A percentile compares a stretch with the other conserved stretches of the same genome.
phyloP scores from a whole-genome alignment of 2,113 vertebrate species.

The Myotis davidii region DNA sequence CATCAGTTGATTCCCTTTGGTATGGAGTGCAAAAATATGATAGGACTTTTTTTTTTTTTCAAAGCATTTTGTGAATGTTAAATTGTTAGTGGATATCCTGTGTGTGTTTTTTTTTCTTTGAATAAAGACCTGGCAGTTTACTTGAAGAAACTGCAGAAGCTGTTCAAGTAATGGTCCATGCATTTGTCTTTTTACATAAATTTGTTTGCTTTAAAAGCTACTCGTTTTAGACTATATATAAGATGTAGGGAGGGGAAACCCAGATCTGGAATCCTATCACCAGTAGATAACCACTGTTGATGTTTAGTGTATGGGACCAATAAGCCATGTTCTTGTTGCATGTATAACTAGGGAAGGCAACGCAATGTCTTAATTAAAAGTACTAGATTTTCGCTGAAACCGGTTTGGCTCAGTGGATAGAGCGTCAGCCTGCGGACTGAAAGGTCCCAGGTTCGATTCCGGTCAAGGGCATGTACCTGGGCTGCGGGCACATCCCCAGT shows the following conservation, averaged over 20 bases:
- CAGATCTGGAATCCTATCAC: background rate
- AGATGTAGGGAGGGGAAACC: background rate
- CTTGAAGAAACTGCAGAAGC: constrained; percentile 39
- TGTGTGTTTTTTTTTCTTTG: background rate
- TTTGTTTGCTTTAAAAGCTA: background rate
- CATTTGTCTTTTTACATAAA: background rate
- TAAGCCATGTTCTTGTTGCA: background rate
- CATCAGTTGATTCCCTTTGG: background rate
- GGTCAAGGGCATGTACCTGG: too few relatives aligned
- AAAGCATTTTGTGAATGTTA: background rate
- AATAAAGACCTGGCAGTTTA: background rate
- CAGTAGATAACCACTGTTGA: background rate
- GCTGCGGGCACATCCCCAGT: too few relatives aligned
- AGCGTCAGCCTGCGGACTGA: too few relatives aligned
- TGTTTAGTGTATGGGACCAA: background rate
- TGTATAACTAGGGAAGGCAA: background rate
- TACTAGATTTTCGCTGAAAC: background rate
- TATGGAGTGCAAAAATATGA: background rate
- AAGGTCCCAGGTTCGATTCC: too few relatives aligned
- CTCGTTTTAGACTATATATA: background rate
- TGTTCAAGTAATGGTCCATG: constrained; percentile 20
- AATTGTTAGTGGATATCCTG: constrained; percentile 1
- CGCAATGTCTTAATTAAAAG: background rate
- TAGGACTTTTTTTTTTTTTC: background rate
- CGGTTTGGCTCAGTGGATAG: too few relatives aligned